Evolutionary conservation across 2,888 invertebrate species (phyloP).

Genomic region (Sarcophaga caerulescens): DNA sequence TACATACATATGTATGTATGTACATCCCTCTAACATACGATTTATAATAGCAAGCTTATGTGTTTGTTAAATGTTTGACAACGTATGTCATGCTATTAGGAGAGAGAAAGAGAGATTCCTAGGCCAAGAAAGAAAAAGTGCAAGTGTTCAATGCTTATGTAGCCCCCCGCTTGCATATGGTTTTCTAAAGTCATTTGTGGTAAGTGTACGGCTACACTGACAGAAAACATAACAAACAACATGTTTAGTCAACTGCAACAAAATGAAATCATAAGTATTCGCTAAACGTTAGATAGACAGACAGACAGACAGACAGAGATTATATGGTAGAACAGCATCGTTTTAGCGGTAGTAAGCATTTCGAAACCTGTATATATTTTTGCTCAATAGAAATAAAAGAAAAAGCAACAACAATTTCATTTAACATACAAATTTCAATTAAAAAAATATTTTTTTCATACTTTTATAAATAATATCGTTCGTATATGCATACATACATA

Average conservation of each 20-base stretch:
- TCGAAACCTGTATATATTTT: neutral
- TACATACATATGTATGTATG: neutral
- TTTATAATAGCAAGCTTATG: too few relatives aligned
- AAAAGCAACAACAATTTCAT: constrained; percentile 47
- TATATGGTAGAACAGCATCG: neutral
- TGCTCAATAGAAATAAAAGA: neutral
- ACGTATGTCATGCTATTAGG: too few relatives aligned
- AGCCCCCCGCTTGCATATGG: constrained; percentile 5
- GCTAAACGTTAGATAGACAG: constrained; percentile 13
- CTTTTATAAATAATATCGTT: too few relatives aligned
- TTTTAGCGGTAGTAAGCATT: constrained; percentile 18
- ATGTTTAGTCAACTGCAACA: constrained; percentile 67
- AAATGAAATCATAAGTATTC: constrained; percentile 59
- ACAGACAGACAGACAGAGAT: neutral
- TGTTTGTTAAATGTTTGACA: too few relatives aligned
- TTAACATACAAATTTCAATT: constrained; percentile 67
- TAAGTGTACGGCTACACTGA: constrained; percentile 53
- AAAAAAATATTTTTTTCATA: constrained; percentile 42
- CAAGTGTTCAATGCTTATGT: constrained; percentile 67
- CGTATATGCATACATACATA: too few relatives aligned
- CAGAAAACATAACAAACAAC: constrained; percentile 66
- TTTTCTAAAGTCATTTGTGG: neutral
- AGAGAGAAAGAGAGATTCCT: constrained; percentile 43
- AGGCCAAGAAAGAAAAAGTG: constrained; percentile 63
- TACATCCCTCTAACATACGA: too few relatives aligned